Evolutionary conservation across 2,888 invertebrate genomes (phyloP), one percentile per base, ranked within the genome.

Genomic region (Lymantria dispar): DNA sequence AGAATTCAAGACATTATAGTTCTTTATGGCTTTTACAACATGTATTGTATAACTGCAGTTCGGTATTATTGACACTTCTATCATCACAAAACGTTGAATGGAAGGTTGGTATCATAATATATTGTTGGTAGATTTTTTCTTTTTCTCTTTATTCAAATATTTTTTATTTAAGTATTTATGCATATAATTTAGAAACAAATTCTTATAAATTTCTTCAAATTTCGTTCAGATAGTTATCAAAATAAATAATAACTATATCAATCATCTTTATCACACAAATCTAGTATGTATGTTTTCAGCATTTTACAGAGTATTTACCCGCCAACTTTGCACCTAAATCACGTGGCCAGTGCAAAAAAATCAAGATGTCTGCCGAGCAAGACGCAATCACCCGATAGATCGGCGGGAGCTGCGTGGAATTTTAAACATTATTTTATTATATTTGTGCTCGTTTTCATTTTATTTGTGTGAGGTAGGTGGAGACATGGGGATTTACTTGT

Each of bases 311-410:
- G 44, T 46, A n/a, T 54, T 66, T 64, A 56, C 40, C 57, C 59
- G 45, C 15, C 46, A 52, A 54, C 51, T 66, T 60, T 55, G 13
- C 52, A 52, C 53, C 53, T 65, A 65, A 69, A 68, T 70, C 57
- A 68, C 60, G 58, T 49, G 60, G 50, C 48, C 45, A 47, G 43
- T 31, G 47, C 54, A 62, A 64, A 59, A n/a, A 64, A 60, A 60
- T 54, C 58, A 64, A 64, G 54, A 63, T 54, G 70, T 70, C 66
- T 62, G 33, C 33, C 33, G 10, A 10, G 67, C 76, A 72, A 58
- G 71, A 62, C 69, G 77, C 83, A 83, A 80, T 82, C 81, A 71
- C 68, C 73, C 85, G 83, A 75, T 68, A 74, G 76, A 85, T 80
- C 72, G 84, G 55, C 60, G 62, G 72, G 54, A 75, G 63, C 63